Evolutionary conservation across 2,888 invertebrate species (phyloP).

Genomic region (Calliphora vomitoria): DNA sequence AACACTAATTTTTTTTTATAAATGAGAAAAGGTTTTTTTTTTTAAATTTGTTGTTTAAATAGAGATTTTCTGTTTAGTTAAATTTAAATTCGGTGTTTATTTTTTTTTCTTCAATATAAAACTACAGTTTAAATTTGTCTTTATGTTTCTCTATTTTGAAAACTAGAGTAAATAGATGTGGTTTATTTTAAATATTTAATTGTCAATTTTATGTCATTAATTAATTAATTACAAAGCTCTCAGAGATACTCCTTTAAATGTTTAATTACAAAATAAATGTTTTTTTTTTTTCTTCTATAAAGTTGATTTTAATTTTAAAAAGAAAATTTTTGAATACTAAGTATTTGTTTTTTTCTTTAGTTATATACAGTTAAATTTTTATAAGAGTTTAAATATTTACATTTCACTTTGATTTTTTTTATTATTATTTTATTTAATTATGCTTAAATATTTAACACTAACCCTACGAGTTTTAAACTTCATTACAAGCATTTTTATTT

Average conservation of each 20-base stretch:
- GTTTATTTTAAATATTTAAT: slow-evolving; percentile 35
- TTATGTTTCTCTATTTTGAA: slow-evolving; percentile 9
- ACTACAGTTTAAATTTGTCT: neutral
- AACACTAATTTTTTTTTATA: slow-evolving; percentile 10
- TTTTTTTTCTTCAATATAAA: slow-evolving; percentile 14
- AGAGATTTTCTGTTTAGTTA: slow-evolving; percentile 25
- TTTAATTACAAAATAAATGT: slow-evolving; percentile 63
- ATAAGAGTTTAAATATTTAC: slow-evolving; percentile 50
- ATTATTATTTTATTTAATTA: slow-evolving; percentile 39
- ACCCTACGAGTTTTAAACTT: slow-evolving; percentile 76
- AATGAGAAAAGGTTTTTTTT: slow-evolving; percentile 11
- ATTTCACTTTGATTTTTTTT: neutral
- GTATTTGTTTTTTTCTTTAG: neutral
- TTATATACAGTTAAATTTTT: slow-evolving; percentile 44
- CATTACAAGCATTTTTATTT: slow-evolving; percentile 69
- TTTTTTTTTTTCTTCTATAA: neutral
- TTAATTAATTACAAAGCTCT: slow-evolving; percentile 65
- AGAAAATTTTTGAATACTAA: slow-evolving; percentile 8
- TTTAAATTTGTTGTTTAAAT: slow-evolving; percentile 11
- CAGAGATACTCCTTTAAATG: slow-evolving; percentile 50
- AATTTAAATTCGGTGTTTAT: slow-evolving; percentile 69
- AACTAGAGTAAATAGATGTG: slow-evolving; percentile 42
- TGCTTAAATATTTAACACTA: slow-evolving; percentile 72
- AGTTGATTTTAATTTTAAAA: slow-evolving; percentile 14
- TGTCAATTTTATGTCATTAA: slow-evolving; percentile 54